phyloP scores from a whole-genome alignment of 2,797 vertebrate genomes.

The Parauchenoglanis ngamensis region DNA sequence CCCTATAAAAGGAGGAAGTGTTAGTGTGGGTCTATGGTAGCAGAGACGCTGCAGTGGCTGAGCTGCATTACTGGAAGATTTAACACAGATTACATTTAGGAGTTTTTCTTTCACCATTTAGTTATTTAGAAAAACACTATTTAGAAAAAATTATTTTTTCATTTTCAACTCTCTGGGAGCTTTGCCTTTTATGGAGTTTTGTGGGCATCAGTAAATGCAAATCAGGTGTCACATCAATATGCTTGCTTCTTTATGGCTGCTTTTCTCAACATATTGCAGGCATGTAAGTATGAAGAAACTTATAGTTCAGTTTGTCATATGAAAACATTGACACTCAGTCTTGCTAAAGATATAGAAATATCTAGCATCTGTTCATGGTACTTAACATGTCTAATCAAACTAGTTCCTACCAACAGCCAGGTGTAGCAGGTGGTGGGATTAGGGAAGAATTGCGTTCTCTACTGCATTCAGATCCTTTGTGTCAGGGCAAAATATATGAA shows the following conservation, averaged over 20 bases:
- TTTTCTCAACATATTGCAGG: neutral
- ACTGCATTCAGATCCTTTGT: neutral
- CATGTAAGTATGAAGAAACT: neutral
- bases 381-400: neutral
- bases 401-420: neutral
- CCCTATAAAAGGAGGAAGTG: neutral
- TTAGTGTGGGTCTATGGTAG: neutral
- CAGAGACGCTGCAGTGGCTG: neutral
- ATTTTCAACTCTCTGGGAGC: neutral
- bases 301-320: neutral
- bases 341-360: neutral
- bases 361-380: neutral
- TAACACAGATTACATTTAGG: neutral
- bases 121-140: no score
- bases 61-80: neutral
- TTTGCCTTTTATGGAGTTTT: constrained; percentile 3
- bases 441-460: no score
- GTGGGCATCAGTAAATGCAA: neutral
- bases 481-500: neutral
- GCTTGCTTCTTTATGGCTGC: neutral
- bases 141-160: neutral
- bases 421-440: neutral
- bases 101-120: neutral
- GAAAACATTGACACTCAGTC: neutral
- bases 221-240: neutral